These are phyloP conservation scores for Ctenodactylus gundi DNA, from an alignment of 2,113 vertebrate species.

Conservation along the genomic window DNA sequence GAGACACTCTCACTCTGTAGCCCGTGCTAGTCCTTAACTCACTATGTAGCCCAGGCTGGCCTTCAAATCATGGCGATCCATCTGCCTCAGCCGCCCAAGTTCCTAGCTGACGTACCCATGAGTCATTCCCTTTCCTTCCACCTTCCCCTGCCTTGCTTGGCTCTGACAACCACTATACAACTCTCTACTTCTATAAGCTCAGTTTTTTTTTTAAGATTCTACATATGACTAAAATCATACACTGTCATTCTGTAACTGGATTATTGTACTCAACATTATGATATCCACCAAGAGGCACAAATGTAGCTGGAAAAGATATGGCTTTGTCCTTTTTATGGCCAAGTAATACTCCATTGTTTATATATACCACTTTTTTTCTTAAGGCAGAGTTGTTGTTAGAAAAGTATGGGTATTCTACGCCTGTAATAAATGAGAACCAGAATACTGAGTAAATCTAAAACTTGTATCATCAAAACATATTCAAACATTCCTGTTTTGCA, in stretches of 20 bases:
- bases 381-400: constrained; percentile 18
- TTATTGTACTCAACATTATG: background rate
- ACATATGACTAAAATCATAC: background rate
- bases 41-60: no score
- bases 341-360: background rate
- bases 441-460: constrained; percentile 46
- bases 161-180: background rate
- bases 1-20: no score
- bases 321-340: background rate
- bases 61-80: no score
- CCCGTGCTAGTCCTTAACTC: no score
- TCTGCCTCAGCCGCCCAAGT: no score
- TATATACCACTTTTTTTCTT: no score
- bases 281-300: background rate
- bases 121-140: background rate
- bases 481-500: constrained; percentile 7
- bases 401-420: background rate
- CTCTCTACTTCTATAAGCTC: background rate
- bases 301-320: background rate
- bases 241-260: background rate
- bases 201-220: background rate
- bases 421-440: background rate
- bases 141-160: background rate
- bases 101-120: no score
- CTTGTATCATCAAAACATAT: background rate